Evolutionary conservation across 2,113 vertebrate species (phyloP).

Genomic region (Dendrocopos noguchii): DNA sequence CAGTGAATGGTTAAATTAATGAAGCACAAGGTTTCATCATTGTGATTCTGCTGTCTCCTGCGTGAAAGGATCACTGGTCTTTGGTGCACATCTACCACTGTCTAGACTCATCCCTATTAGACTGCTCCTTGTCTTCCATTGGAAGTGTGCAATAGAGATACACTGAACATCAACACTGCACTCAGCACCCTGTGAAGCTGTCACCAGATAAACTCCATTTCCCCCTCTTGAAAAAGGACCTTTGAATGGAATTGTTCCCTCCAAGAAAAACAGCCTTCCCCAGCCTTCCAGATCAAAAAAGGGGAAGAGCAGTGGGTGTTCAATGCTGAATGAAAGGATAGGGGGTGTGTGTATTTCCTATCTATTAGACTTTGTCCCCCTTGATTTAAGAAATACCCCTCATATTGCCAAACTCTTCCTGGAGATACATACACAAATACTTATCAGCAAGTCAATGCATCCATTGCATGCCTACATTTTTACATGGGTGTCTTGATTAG

Average conservation of each 20-base stretch:
- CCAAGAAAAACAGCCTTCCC: neutral
- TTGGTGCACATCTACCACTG: too few species aligned
- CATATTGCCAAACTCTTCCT: neutral
- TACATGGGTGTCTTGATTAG: rapidly evolving
- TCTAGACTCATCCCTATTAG: rapidly evolving
- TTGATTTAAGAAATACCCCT: neutral
- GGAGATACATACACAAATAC: neutral
- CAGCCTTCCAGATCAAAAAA: neutral
- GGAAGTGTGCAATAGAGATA: rapidly evolving
- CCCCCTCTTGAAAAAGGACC: neutral
- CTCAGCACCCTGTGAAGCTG: neutral
- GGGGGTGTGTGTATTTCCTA: neutral
- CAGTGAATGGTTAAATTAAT: neutral
- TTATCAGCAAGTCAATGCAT: neutral
- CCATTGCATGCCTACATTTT: neutral
- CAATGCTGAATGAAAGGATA: neutral
- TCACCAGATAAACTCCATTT: neutral
- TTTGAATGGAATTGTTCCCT: neutral
- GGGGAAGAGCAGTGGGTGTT: neutral
- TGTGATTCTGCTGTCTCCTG: neutral
- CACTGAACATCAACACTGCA: neutral
- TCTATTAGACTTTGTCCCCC: neutral
- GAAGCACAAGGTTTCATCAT: neutral
- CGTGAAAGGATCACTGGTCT: neutral
- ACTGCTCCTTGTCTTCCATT: rapidly evolving